phyloP scores from a whole-genome alignment of 2,888 invertebrate species.

The Eupithecia subfuscata region DNA sequence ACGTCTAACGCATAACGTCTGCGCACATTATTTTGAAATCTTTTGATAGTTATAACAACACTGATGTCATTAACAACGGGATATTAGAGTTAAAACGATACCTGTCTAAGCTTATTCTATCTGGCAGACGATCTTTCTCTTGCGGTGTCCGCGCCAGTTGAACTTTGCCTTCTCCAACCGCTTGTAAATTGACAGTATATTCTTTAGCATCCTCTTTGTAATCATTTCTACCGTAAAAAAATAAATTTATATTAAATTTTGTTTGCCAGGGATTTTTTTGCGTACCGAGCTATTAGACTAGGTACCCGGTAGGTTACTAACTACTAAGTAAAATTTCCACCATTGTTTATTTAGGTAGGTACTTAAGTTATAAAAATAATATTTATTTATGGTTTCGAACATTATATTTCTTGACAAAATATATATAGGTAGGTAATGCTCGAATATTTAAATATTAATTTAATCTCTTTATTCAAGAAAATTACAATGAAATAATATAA shows the following conservation, averaged over 20 bases:
- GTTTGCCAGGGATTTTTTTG: not conserved
- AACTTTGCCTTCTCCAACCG: slow-evolving; percentile 86
- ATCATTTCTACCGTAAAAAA: slow-evolving; percentile 45
- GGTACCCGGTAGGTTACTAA: not conserved
- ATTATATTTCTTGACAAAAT: not conserved
- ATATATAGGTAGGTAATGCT: not conserved
- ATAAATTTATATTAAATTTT: not conserved
- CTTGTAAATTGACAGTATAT: slow-evolving; percentile 80
- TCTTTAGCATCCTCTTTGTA: slow-evolving; percentile 70
- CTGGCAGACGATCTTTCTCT: slow-evolving; percentile 93
- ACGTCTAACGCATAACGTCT: not conserved
- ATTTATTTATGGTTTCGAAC: not conserved
- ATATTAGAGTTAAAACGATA: slow-evolving; percentile 49
- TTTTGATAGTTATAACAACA: not conserved
- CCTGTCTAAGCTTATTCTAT: slow-evolving; percentile 94
- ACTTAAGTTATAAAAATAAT: too few species aligned
- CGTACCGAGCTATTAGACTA: not conserved
- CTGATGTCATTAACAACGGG: too few species aligned
- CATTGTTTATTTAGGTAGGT: not conserved
- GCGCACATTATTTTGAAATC: not conserved
- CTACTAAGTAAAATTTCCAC: not conserved
- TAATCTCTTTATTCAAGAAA: too few species aligned
- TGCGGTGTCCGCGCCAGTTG: slow-evolving; percentile 88
- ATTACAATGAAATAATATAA: too few species aligned
- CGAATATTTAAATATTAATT: not conserved